Conservation (phyloP, 2,797 vertebrate genomes). For the Xyrichtys novacula region DNA sequence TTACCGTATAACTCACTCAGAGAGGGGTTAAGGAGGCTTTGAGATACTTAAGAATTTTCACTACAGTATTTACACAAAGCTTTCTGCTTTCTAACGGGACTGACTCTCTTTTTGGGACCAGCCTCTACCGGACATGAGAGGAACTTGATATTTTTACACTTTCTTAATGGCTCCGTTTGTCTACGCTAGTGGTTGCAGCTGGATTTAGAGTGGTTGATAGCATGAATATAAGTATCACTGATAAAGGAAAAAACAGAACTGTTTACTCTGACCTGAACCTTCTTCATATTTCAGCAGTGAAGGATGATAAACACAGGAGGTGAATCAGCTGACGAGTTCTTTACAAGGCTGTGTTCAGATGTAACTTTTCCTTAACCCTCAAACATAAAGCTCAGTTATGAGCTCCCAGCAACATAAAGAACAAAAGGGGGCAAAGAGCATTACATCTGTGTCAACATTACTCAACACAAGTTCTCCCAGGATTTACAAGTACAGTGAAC, state of each 20-base stretch:
- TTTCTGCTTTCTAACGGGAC: no score
- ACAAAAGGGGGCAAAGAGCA: conserved; percentile 7
- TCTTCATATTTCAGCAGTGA: background rate
- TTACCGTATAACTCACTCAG: no score
- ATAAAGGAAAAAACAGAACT: background rate
- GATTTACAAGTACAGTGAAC: background rate
- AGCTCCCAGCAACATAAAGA: background rate
- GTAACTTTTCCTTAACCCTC: background rate
- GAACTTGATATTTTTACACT: no score
- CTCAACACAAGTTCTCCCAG: background rate
- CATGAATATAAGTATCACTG: background rate
- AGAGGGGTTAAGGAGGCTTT: no score
- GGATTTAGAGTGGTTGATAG: background rate
- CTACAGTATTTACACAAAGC: no score
- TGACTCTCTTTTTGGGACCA: no score
- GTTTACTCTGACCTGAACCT: no score
- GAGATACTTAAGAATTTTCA: no score
- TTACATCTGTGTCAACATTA: conserved; percentile 14
- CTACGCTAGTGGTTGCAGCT: no score
- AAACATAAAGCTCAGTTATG: background rate
- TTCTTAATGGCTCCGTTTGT: no score
- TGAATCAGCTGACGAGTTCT: background rate
- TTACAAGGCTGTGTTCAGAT: background rate
- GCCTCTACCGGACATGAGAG: no score
- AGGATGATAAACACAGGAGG: background rate